Percentiles rank a stretch among this genome's conserved stretches.
phyloP scores from a whole-genome alignment of 2,113 vertebrate species.

The Atlantisia rogersi region DNA sequence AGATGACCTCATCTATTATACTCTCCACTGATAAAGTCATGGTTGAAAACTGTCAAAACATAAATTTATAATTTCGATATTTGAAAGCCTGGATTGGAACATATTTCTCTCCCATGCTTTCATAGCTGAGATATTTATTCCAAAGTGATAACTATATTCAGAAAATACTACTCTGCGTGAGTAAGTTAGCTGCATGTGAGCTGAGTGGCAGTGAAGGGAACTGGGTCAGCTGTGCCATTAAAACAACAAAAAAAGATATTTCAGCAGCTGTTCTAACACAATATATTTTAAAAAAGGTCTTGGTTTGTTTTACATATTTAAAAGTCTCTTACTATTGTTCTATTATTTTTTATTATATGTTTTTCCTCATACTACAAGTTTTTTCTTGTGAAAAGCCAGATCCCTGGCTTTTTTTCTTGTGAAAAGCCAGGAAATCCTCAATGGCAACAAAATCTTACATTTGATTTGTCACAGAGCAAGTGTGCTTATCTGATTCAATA shows the following conservation, averaged over 20 bases:
- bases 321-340: background rate
- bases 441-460: background rate
- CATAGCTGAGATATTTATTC: background rate
- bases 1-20: background rate
- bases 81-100: background rate
- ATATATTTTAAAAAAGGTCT: background rate
- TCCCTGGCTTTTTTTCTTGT: background rate
- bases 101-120: background rate
- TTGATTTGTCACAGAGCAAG: background rate
- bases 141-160: background rate
- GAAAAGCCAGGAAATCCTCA: background rate
- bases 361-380: background rate
- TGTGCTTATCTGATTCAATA: background rate
- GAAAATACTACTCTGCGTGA: background rate
- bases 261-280: background rate
- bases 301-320: background rate
- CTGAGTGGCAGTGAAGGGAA: background rate
- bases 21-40: background rate
- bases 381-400: no score
- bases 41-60: background rate
- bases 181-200: background rate
- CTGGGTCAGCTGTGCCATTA: background rate
- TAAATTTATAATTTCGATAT: background rate
- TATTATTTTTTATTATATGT: background rate
- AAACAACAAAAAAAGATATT: background rate